Conservation (phyloP, 2,113 vertebrate genomes). For the Turdus rufiventris region DNA sequence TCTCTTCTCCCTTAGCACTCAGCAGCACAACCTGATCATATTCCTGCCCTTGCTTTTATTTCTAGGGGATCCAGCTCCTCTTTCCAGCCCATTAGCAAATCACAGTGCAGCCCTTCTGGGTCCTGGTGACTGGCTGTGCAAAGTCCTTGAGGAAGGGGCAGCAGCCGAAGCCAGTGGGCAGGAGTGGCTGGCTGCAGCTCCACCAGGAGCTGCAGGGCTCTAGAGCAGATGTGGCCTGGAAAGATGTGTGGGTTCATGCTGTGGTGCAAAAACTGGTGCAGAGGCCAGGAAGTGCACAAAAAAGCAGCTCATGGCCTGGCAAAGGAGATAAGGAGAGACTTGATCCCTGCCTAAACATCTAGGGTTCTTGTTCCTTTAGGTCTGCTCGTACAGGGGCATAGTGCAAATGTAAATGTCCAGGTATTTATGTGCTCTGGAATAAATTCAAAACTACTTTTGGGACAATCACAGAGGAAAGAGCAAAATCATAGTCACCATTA, state of each 20-base stretch:
- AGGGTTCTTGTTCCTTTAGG: background rate
- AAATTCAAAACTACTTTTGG: background rate
- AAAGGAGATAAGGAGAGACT: background rate
- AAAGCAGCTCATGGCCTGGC: background rate
- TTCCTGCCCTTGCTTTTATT: background rate
- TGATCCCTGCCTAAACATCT: background rate
- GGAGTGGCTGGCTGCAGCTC: background rate
- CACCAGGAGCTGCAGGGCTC: background rate
- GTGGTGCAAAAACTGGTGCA: background rate
- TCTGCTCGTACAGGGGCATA: fast-evolving
- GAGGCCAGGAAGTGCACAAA: background rate
- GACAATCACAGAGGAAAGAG: background rate
- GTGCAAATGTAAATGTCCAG: background rate
- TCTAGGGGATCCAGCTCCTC: background rate
- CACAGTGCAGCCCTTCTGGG: fast-evolving
- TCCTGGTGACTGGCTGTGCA: background rate
- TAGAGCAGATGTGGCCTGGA: background rate
- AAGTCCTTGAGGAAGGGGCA: background rate
- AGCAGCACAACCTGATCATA: background rate
- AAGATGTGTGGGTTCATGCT: background rate
- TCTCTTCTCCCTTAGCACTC: background rate
- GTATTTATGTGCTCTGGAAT: background rate
- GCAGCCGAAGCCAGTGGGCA: background rate
- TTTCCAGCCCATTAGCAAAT: background rate
- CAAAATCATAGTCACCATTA: background rate